phyloP scores from a whole-genome alignment of 92 coral and sea anemone species.

The Bergia sp. region DNA sequence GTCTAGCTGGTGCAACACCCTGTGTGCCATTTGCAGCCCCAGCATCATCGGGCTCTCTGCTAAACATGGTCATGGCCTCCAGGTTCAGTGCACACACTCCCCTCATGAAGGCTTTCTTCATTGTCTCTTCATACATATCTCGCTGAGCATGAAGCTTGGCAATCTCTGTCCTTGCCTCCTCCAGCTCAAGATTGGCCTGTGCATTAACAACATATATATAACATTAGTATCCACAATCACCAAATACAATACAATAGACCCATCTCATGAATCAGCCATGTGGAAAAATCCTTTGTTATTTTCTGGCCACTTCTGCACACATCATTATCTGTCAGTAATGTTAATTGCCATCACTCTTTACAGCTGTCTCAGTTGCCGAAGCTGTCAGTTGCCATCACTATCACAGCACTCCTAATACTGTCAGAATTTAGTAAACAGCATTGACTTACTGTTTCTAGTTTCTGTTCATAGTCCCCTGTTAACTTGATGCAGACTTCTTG shows the following conservation, averaged over 20 bases:
- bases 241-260: no score
- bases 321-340: no score
- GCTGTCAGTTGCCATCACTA: no score
- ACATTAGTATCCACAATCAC: no score
- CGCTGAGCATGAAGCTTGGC: conserved; percentile 90
- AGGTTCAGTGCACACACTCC: conserved; percentile 98
- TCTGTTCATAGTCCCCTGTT: conserved; percentile 95
- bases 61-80: conserved; percentile 97
- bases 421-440: not conserved
- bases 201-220: not conserved
- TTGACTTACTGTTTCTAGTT: conserved; percentile 80
- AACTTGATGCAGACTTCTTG: conserved; percentile 94
- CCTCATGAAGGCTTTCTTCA: conserved; percentile 99
- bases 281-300: no score
- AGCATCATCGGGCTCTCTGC: conserved; percentile 90
- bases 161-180: conserved; percentile 84
- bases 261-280: no score
- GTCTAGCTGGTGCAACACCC: conserved; percentile 1
- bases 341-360: no score
- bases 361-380: no score
- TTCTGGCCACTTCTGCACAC: no score
- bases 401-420: no score
- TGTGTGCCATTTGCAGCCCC: conserved; percentile 52
- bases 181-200: conserved; percentile 84
- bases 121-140: conserved; percentile 93